Base-by-base conservation (phyloP, 2,113 vertebrate species). In the Onychostoma macrolepis region DNA sequence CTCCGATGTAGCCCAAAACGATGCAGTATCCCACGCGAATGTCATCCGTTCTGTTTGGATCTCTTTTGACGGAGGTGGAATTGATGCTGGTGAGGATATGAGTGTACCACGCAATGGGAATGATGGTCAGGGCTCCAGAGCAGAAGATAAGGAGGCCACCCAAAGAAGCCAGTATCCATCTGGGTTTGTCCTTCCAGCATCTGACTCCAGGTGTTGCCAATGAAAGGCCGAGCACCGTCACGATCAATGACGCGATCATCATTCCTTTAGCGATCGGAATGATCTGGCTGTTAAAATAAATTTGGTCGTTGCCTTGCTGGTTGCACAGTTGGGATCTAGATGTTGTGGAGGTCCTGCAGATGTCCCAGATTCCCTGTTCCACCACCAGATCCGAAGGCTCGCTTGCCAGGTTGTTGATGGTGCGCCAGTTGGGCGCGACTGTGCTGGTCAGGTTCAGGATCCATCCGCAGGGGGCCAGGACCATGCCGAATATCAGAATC, bases 281-380 rank as follows among this genome's bases (percentile, higher is more conserved):
- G 0, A 96, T 90, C 71, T 93, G 8, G 19, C 94, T 84, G 0
- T 5, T 0, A 11, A 96, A 97, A 91, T 99, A 99, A 0, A 10
- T 1, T 21, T 71, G 13, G 83, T 93, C 82, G 0, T 0, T 81
- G 80, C 3, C 11, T 69, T 38, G 0, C 81, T 92, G 91, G n/a
- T 87, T 89, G 21, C 97, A 99, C 0, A 0, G 2, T 7, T 88
- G 65, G 0, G 84, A 15, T 0, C 84, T 87, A 19, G 8, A 86
- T 36, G 92, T 93, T 19, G 94, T 89, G 15, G 2, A 88, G 87
- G 93, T 92, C 0, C 67, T 26, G 90, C 98, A 99, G 1, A 96
- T 94, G 91, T 98, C 96, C 96, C 96, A 99, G 89, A 99, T 96
- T 87, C 98, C 98, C 71, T 99, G 97, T 87, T 95, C 93, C 65